A percentile compares a stretch with the other conserved stretches of the same genome.
Conservation (phyloP, 2,113 vertebrate species). For the Lepisosteus oculatus region DNA sequence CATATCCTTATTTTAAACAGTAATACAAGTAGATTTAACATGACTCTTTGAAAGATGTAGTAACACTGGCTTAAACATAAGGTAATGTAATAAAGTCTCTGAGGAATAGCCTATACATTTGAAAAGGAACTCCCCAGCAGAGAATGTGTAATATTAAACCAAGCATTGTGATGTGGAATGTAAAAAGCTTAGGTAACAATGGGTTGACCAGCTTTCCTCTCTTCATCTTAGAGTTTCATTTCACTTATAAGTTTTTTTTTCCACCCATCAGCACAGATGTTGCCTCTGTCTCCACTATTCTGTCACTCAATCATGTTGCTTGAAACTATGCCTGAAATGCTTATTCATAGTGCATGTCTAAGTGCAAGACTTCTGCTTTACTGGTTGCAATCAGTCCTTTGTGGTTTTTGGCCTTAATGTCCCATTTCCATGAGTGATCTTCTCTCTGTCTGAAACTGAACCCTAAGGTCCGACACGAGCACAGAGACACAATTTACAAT, state of each 20-base stretch:
- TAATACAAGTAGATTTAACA: no score
- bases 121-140: not conserved
- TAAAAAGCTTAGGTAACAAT: slow-evolving; percentile 43
- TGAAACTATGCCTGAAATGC: slow-evolving; percentile 21
- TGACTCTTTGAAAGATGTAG: no score
- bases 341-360: slow-evolving; percentile 2
- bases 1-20: no score
- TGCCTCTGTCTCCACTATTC: slow-evolving; percentile 37
- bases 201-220: slow-evolving; percentile 51
- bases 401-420: slow-evolving; percentile 3
- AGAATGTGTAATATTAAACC: slow-evolving; percentile 39
- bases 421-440: slow-evolving; percentile 10
- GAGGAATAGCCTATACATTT: no score
- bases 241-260: not conserved
- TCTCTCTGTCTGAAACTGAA: slow-evolving; percentile 2
- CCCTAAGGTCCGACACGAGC: no score
- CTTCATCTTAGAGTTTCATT: slow-evolving; percentile 22
- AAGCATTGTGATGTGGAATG: slow-evolving; percentile 47
- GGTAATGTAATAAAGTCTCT: no score
- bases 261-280: slow-evolving; percentile 21
- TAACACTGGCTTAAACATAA: no score
- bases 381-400: not conserved
- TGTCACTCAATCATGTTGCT: slow-evolving; percentile 41
- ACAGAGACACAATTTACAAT: no score
- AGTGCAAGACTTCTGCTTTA: not conserved